Conservation (phyloP, 1,140 invertebrate genomes). For the Cydia pomonella region DNA sequence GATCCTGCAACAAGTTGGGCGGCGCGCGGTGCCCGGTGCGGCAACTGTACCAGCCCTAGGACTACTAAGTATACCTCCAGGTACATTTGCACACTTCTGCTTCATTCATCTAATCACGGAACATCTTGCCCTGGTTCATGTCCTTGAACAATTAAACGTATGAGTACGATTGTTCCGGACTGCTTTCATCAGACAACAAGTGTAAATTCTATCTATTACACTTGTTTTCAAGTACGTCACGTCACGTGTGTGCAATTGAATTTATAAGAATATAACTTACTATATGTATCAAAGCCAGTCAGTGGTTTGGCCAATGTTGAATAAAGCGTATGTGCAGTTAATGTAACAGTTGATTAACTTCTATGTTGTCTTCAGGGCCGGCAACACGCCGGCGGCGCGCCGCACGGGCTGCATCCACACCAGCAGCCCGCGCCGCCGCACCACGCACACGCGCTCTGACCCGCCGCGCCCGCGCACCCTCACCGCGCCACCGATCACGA, state of each 20-base stretch:
- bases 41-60: slow-evolving; percentile 83
- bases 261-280: too few species aligned
- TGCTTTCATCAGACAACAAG: too few species aligned
- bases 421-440: slow-evolving; percentile 58
- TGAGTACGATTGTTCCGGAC: too few species aligned
- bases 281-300: too few species aligned
- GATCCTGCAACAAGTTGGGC: slow-evolving; percentile 93
- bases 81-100: slow-evolving; percentile 47
- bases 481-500: slow-evolving; percentile 39
- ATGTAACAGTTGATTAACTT: background rate
- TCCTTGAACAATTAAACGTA: background rate
- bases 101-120: background rate
- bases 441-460: slow-evolving; percentile 71
- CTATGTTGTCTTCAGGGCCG: slow-evolving; percentile 52
- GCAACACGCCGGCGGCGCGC: slow-evolving; percentile 59
- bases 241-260: too few species aligned
- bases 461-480: slow-evolving; percentile 12
- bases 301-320: too few species aligned
- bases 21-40: slow-evolving; percentile 82
- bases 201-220: too few species aligned
- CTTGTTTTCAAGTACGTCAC: too few species aligned
- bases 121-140: too few species aligned
- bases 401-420: slow-evolving; percentile 56
- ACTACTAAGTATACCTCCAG: slow-evolving; percentile 87
- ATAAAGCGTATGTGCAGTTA: background rate